Evolutionary conservation across 2,888 invertebrate species (phyloP), one percentile per base, ranked within the genome.

Genomic region (Eupithecia abbreviata): DNA sequence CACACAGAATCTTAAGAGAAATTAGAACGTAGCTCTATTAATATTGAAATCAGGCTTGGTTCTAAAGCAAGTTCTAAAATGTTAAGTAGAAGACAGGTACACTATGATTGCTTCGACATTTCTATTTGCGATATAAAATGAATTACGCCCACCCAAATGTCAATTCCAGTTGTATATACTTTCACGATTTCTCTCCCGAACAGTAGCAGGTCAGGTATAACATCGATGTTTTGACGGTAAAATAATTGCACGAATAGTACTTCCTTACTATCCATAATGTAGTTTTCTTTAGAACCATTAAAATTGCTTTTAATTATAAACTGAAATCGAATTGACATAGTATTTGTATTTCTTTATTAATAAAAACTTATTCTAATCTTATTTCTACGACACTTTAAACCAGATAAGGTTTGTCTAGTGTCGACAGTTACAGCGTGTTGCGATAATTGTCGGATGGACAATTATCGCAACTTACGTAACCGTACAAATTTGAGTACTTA

Each of bases 161-260:
- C 74, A 65, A 77, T 76, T 77, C 68, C 75, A 80, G 69, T 77
- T 68, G 76, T 76, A 77, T 70, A 75, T 71, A 73, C 82, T 81
- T 80, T 82, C 81, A 80, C 78, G 75, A 80, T 82, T 82, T 82
- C 81, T 72, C 80, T 81, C 71, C 71, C 76, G 78, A 79, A 80
- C 76, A 73, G 68, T 73, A 73, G 73, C 78, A 30, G 49, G 72
- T 47, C 4, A 65, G 62, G 58, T 72, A 77, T 49, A 70, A 55
- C n/a, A 66, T 68, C 43, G 51, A 66, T 72, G 71, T 77, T 71
- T 62, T 58, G 51, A 66, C 18, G 45, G 10, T 12, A 69, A 49
- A 45, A 68, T 68, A 68, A 69, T 62, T 30, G 10, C 18, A 30
- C 62, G 58, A 58, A 18, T 18, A 55, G 2, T n/a, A 18, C 55